phyloP scores from a whole-genome alignment of 2,113 vertebrate genomes.

The Trichomycterus rosablanca region DNA sequence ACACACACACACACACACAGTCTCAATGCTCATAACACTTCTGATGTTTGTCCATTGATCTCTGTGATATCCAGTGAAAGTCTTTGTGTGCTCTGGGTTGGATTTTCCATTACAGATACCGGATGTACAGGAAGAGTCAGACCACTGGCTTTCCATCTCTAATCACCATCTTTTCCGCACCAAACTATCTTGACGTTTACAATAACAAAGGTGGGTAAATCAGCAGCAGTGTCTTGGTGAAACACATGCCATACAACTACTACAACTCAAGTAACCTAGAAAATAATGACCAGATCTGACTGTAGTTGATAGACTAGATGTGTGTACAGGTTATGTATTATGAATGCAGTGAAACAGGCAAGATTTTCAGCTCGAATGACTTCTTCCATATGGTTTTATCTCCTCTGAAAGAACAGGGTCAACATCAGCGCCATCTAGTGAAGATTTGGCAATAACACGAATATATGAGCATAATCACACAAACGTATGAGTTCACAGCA shows the following conservation, averaged over 20 bases:
- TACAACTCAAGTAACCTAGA: too few species aligned
- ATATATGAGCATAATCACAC: not conserved
- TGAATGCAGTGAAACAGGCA: slow-evolving; percentile 63
- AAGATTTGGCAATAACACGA: slow-evolving; percentile 17
- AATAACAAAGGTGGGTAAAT: slow-evolving; percentile 74
- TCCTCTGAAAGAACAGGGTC: slow-evolving; percentile 65
- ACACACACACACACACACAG: not conserved
- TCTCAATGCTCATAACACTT: not conserved
- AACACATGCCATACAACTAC: too few species aligned
- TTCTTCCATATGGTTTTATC: slow-evolving; percentile 66
- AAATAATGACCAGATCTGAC: not conserved
- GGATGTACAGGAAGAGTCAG: slow-evolving; percentile 80
- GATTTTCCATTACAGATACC: slow-evolving; percentile 57
- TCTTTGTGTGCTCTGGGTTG: too few species aligned
- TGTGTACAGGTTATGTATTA: slow-evolving; percentile 50
- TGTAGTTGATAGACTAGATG: not conserved
- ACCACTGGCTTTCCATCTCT: slow-evolving; percentile 78
- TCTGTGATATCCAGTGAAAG: too few species aligned
- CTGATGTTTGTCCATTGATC: too few species aligned
- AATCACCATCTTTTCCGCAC: slow-evolving; percentile 79
- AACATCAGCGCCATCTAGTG: slow-evolving; percentile 59
- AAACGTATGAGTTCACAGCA: too few species aligned
- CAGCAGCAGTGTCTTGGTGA: not conserved
- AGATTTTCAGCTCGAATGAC: slow-evolving; percentile 64
- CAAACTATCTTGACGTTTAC: slow-evolving; percentile 82